Base-by-base conservation (phyloP, 2,888 invertebrate genomes). In the Coecobrya sp. region DNA sequence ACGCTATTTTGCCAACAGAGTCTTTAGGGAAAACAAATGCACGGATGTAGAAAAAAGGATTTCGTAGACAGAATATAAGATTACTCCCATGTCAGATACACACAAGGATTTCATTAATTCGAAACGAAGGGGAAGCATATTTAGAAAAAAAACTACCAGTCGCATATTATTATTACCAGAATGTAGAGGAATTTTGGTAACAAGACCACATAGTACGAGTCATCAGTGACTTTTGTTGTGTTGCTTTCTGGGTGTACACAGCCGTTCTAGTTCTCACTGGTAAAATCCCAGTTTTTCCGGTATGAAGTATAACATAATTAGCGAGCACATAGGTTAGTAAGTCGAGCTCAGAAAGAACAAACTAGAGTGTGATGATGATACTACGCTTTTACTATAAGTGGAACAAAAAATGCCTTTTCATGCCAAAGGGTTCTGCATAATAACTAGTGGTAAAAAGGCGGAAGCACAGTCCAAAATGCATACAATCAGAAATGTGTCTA, bases 101-200 rank as follows among this genome's bases (percentile, higher is more conserved):
- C 73, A 73, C 73, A 42, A 73, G 42, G 73, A 73, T 73, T 73
- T 73, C 73, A 73, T 73, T 73, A 73, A 73, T 73, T 73, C 45
- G 10, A 16, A 73, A 36, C 42, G 73, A 73, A 42, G 10, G 45
- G 68, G 42, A 45, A 73, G 19, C n/a, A 73, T 42, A 36, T 36
- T 73, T 7, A 62, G n/a, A 10, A 52, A 59, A 59, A 30, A 30
- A 68, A 30, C 30, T 30, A 36, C 2, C 22, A 3, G 36, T 30
- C 30, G 7, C 36, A 19, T 36, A 42, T 65, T 73, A 42, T 73
- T 70, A 36, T 73, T 73, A 22, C 8, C 0, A 73, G n/a, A 70
- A 65, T 27, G 42, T 42, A n/a, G 0, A 36, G 16, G 73, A 5
- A 73, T 19, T 19, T 45, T 8, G n/a, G 19, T 42, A 22, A 42